Evolutionary conservation across 2,888 invertebrate species (phyloP).

Genomic region (Panorpa germanica): DNA sequence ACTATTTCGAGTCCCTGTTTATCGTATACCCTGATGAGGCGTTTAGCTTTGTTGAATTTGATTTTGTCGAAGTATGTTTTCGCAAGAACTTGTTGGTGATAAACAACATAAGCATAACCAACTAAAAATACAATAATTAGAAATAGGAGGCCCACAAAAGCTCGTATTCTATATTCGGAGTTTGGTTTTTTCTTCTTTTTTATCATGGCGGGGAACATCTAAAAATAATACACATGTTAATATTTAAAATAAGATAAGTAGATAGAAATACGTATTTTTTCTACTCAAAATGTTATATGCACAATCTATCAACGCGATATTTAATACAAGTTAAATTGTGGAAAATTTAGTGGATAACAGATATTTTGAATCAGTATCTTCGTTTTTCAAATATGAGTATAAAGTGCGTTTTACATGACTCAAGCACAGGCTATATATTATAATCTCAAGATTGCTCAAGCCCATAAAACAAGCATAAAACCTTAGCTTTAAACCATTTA

Average conservation of each 20-base stretch:
- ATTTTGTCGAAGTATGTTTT: slow-evolving; percentile 69
- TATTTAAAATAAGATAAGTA: slow-evolving; percentile 3
- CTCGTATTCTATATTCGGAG: slow-evolving; percentile 59
- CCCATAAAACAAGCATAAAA: too few relatives aligned
- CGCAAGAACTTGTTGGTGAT: slow-evolving; percentile 64
- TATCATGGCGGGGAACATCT: slow-evolving; percentile 57
- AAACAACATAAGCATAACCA: slow-evolving; percentile 65
- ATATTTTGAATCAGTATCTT: too few relatives aligned
- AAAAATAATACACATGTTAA: slow-evolving; percentile 16
- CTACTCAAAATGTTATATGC: too few relatives aligned
- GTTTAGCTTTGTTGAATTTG: slow-evolving; percentile 61
- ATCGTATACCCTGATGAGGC: slow-evolving; percentile 53
- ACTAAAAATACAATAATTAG: slow-evolving; percentile 62
- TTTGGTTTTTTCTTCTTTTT: slow-evolving; percentile 46
- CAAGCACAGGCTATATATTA: too few relatives aligned
- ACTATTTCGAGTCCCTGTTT: slow-evolving; percentile 51
- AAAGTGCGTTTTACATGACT: too few relatives aligned
- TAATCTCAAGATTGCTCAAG: too few relatives aligned
- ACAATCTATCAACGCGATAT: too few relatives aligned
- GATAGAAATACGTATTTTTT: too few relatives aligned
- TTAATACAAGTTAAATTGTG: too few relatives aligned
- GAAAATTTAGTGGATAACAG: too few relatives aligned
- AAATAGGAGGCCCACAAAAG: slow-evolving; percentile 65
- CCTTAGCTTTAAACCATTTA: too few relatives aligned
- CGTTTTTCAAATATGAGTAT: too few relatives aligned